Conservation (phyloP, 2,797 vertebrate genomes). For the Gallinago solitaria region DNA sequence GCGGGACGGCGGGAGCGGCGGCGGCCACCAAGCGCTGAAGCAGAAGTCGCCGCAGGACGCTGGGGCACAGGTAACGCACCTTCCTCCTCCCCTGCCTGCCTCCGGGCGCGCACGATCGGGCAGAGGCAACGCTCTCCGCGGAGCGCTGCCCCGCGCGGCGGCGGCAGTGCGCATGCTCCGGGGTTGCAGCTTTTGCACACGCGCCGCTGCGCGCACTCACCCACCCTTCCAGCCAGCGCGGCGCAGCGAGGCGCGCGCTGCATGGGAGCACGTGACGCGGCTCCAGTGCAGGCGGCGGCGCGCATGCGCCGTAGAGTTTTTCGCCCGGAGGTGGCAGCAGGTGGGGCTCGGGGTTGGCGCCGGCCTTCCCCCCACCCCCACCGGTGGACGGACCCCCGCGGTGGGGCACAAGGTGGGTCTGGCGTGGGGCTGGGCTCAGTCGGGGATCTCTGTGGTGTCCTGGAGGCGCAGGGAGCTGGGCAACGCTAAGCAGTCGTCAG, state of each 20-base stretch:
- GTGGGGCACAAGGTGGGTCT: not conserved
- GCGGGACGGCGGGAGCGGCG: not conserved
- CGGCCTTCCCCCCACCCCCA: too few relatives aligned
- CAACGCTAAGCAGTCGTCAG: rapidly evolving
- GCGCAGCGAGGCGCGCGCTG: slow-evolving; percentile 55
- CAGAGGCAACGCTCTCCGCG: not conserved
- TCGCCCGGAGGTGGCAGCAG: not conserved
- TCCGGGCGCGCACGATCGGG: not conserved
- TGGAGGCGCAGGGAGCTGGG: not conserved
- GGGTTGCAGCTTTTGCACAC: not conserved
- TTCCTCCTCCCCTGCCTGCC: not conserved
- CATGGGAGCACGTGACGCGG: slow-evolving; percentile 75
- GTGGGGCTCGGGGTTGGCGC: not conserved
- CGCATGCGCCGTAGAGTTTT: not conserved
- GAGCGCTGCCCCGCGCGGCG: not conserved
- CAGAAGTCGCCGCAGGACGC: not conserved
- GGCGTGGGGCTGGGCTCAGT: not conserved
- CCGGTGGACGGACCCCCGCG: not conserved
- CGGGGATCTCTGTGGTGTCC: rapidly evolving
- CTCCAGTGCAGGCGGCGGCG: slow-evolving; percentile 41
- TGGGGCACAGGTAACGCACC: not conserved
- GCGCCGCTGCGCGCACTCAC: not conserved
- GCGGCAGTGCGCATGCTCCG: slow-evolving; percentile 29
- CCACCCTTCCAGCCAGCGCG: not conserved
- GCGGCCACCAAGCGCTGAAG: not conserved